Evolutionary conservation across 2,113 vertebrate genomes (phyloP).

Genomic region (Urocitellus parryii): DNA sequence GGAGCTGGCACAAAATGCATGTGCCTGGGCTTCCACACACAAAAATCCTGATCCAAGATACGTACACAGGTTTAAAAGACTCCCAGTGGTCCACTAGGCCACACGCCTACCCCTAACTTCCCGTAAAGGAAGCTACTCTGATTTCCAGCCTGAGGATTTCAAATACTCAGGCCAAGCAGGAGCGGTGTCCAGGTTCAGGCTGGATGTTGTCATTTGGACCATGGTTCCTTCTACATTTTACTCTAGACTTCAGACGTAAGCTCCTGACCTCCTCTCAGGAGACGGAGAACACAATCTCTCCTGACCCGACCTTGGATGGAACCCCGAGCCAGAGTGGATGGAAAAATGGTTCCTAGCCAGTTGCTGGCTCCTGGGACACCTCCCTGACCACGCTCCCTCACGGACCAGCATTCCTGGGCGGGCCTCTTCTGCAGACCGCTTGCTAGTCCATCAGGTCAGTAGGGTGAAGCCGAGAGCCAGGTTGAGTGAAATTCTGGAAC

Average conservation of each 20-base stretch:
- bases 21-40: not conserved
- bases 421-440: not conserved
- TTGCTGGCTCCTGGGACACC: not conserved
- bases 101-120: not conserved
- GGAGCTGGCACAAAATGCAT: not conserved
- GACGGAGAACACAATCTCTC: not conserved
- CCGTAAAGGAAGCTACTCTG: not conserved
- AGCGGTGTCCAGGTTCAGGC: not conserved
- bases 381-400: not conserved
- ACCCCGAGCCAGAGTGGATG: accelerated
- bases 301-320: not conserved
- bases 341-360: not conserved
- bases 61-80: not conserved
- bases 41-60: not conserved
- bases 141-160: not conserved
- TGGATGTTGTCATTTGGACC: not conserved
- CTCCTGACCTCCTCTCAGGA: not conserved
- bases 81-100: not conserved
- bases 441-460: slow-evolving; percentile 15
- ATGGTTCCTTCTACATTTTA: not conserved
- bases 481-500: slow-evolving; percentile 31
- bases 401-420: not conserved
- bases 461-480: not conserved
- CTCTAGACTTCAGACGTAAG: not conserved
- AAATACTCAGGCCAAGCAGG: not conserved